These are phyloP conservation scores for Festucalex cinctus DNA, from an alignment of 2,113 vertebrate species.

Conservation along the genomic window DNA sequence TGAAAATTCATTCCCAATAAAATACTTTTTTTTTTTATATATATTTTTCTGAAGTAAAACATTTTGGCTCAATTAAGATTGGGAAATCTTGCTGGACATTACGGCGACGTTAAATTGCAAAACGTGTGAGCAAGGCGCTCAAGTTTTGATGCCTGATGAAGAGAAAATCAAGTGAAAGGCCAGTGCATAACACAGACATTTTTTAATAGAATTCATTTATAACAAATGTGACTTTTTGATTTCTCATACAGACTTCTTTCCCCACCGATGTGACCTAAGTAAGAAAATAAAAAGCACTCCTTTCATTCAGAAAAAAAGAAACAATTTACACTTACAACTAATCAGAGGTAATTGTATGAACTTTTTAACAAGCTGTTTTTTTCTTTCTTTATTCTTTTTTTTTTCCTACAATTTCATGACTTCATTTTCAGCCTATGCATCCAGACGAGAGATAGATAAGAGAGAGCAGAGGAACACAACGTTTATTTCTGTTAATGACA, in stretches of 20 bases:
- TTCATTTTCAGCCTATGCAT: slow-evolving; percentile 98
- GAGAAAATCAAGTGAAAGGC: slow-evolving; percentile 75
- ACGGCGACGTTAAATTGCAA: too few relatives aligned
- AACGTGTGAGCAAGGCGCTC: neutral
- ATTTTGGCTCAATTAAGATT: neutral
- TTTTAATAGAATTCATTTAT: slow-evolving; percentile 99
- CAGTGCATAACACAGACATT: slow-evolving; percentile 99
- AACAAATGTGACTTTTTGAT: slow-evolving; percentile 99
- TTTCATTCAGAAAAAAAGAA: slow-evolving; percentile 89
- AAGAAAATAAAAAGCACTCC: slow-evolving; percentile 99
- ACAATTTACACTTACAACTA: slow-evolving; percentile 99
- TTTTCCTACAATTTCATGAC: slow-evolving; percentile 78
- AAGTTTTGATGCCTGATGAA: slow-evolving; percentile 14
- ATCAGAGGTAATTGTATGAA: slow-evolving; percentile 99
- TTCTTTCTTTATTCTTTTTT: slow-evolving; percentile 82
- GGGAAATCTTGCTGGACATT: neutral
- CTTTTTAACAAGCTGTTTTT: slow-evolving; percentile 97
- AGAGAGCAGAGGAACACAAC: slow-evolving; percentile 94
- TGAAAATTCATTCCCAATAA: too few relatives aligned
- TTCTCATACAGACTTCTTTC: slow-evolving; percentile 98
- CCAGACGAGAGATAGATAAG: slow-evolving; percentile 92
- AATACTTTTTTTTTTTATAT: too few relatives aligned
- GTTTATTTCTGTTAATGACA: slow-evolving; percentile 95
- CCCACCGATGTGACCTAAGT: slow-evolving; percentile 99
- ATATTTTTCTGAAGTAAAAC: neutral